Conservation (phyloP, 1,140 invertebrate species). For the Magallana angulata region DNA sequence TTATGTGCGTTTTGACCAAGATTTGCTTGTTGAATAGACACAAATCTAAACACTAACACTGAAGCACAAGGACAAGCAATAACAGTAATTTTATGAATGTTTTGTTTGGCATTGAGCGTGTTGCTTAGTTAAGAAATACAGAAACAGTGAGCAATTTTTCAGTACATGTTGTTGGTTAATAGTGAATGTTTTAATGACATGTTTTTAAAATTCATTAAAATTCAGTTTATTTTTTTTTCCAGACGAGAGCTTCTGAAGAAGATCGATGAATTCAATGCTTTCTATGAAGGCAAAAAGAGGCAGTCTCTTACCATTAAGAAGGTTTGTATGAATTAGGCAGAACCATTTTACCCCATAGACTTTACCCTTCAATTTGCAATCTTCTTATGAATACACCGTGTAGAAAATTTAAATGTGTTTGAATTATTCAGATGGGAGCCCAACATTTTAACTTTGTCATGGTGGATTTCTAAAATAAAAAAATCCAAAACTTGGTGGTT, state of each 20-base stretch:
- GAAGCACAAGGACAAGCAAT: background rate
- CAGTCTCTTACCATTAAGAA: conserved; percentile 63
- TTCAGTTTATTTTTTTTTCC: conserved; percentile 54
- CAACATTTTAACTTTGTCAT: too few relatives aligned
- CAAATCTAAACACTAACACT: conserved; percentile 5
- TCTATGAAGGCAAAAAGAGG: conserved; percentile 84
- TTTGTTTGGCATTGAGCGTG: conserved; percentile 15
- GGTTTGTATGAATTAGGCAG: conserved; percentile 49
- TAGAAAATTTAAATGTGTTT: too few relatives aligned
- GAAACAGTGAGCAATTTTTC: too few relatives aligned
- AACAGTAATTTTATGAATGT: conserved; percentile 12
- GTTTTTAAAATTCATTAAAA: background rate
- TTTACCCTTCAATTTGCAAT: too few relatives aligned
- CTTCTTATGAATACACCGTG: too few relatives aligned
- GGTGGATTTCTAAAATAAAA: too few relatives aligned
- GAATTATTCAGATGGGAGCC: too few relatives aligned
- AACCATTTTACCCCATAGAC: too few relatives aligned
- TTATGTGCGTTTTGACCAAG: background rate
- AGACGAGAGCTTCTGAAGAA: conserved; percentile 89
- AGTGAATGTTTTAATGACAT: background rate
- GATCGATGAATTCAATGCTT: conserved; percentile 89
- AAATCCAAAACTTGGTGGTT: too few relatives aligned
- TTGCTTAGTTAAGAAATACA: background rate
- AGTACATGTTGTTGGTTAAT: background rate
- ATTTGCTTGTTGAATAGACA: conserved; percentile 8